These are phyloP conservation scores for Craseonycteris thonglongyai DNA, from an alignment of 2,113 vertebrate species.

Conservation along the genomic window DNA sequence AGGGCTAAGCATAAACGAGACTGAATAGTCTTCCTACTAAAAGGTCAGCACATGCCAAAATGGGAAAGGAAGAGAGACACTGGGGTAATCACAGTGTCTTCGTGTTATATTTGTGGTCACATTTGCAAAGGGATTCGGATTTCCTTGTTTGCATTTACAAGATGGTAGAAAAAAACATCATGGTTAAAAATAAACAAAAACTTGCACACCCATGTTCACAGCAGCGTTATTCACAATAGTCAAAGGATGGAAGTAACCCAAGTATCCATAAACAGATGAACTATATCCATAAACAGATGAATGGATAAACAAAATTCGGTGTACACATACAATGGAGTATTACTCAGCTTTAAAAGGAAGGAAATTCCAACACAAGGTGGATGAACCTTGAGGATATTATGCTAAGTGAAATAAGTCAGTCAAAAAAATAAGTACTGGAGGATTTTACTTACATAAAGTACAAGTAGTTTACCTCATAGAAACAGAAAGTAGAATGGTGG, in stretches of 20 bases:
- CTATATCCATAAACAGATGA: neutral
- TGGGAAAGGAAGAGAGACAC: neutral
- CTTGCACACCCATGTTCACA: neutral
- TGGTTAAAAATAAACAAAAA: neutral
- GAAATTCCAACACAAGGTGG: neutral
- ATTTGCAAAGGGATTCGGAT: neutral
- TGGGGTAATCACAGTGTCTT: neutral
- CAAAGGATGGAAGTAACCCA: neutral
- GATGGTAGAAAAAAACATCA: neutral
- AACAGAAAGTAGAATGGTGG: neutral
- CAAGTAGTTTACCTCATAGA: neutral
- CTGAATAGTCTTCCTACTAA: neutral
- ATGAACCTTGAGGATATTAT: neutral
- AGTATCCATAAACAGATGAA: neutral
- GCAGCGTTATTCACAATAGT: too few species aligned
- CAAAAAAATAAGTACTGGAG: neutral
- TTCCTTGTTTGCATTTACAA: neutral
- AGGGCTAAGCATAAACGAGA: conserved; percentile 32
- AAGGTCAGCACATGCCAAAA: neutral
- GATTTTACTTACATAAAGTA: neutral
- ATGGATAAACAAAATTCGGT: neutral
- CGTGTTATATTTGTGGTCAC: neutral
- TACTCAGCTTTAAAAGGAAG: neutral
- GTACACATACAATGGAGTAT: rapidly evolving
- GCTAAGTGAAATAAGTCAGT: neutral